Evolutionary conservation across 2,797 vertebrate genomes (phyloP), one percentile per base, ranked within the genome.

Genomic region (Liparis tanakae): DNA sequence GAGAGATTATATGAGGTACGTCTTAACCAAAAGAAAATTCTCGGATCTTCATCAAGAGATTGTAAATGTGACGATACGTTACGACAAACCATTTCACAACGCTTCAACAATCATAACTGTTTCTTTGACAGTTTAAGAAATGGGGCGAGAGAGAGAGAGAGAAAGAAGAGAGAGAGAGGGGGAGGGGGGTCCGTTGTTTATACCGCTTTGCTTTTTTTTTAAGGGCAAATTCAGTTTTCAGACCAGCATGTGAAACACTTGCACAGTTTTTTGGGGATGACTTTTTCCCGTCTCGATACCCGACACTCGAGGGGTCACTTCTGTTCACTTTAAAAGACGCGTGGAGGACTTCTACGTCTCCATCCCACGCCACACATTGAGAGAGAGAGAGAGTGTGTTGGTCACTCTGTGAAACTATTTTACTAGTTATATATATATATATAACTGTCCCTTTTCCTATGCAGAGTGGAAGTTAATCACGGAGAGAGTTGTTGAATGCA

Each of bases 391-490:
- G n/a, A 70, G 34, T 50, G 78, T 60, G 41, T 57, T 54, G 61
- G 72, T 74, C 67, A 59, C 63, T 77, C 20, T 74, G 54, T 87
- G 34, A 71, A 48, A 71, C 70, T 18, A 67, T 78, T 81, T 79
- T 12, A 76, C 7, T 50, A 56, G 6, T 76, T 85, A 57, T 74
- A 69, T 77, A 67, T 84, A 72, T 68, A 30, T 30, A n/a, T n/a
- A n/a, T n/a, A n/a, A n/a, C 75, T 84, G 65, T 72, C 76, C 39
- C 54, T 55, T 70, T 81, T 76, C 67, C 78, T 85, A 82, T 87
- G 79, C 79, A 87, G 71, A 74, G 78, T 72, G 68, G 22, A 67
- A 33, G 57, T 41, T 55, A 50, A 76, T 73, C 37, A 58, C 55
- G 60, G 34, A 12, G 10, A 18, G 9, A 76, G 15, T 43, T 22